Conservation (phyloP, 1,140 invertebrate genomes). For the Lepidurus packardi region DNA sequence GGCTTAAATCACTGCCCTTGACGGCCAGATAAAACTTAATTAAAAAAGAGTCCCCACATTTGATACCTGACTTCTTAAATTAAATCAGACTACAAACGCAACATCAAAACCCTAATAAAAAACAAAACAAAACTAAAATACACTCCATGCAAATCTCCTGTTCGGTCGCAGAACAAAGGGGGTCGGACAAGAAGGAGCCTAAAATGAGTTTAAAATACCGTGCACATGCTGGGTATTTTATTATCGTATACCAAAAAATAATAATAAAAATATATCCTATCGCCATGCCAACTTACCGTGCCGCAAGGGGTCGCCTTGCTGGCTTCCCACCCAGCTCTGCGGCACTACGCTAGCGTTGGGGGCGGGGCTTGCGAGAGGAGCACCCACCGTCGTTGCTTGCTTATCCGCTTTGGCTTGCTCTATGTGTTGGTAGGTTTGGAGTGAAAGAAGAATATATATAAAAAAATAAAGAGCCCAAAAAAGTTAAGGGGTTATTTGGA, state of each 20-base stretch:
- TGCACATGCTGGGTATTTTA: neutral
- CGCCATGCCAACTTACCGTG: slow-evolving; percentile 26
- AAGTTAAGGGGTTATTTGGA: neutral
- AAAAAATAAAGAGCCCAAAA: slow-evolving; percentile 22
- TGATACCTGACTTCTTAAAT: neutral
- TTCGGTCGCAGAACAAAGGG: neutral
- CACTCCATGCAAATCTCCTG: neutral
- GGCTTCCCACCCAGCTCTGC: slow-evolving; percentile 26
- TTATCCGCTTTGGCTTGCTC: slow-evolving; percentile 18
- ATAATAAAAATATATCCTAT: neutral
- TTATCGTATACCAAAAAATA: neutral
- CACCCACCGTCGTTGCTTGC: slow-evolving; percentile 25
- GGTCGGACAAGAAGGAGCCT: neutral
- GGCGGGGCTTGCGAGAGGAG: neutral
- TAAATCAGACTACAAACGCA: neutral
- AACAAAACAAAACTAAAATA: neutral
- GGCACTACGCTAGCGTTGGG: slow-evolving; percentile 24
- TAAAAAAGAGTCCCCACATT: neutral
- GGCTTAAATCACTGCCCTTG: neutral
- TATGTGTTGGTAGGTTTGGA: neutral
- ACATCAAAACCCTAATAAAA: neutral
- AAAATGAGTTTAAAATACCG: neutral
- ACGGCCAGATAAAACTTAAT: neutral
- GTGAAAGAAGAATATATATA: slow-evolving; percentile 20
- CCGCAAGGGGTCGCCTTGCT: slow-evolving; percentile 30